Evolutionary conservation across 2,888 invertebrate genomes (phyloP), one percentile per base, ranked within the genome.

Genomic region (Drosophila antonietae): DNA sequence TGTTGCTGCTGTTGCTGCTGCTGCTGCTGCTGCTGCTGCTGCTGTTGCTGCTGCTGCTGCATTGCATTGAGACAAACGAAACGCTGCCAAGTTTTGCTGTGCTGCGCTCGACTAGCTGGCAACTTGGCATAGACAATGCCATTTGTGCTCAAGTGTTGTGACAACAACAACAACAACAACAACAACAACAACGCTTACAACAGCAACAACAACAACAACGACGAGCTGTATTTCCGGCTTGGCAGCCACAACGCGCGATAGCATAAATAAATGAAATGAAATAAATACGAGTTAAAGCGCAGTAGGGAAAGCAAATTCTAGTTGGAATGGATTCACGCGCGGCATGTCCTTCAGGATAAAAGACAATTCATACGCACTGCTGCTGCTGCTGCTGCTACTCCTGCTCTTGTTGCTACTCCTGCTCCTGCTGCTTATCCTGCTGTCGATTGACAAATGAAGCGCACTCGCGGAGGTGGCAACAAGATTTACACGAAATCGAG

Each of bases 371-470:
- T 28, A 46, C 46, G 52, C 28, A 72, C 73, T 68, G 59, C 47
- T 10, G 43, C 10, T 15, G 20, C 23, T 37, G 41, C 14, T 37
- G 47, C 47, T 57, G n/a, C 14, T 20, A 28, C 3, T 69, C 71
- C 18, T 56, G 35, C 9, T 41, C 37, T 33, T 46, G 46, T 46
- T 59, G 51, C 37, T 69, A 68, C 33, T 78, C 68, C 47, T 57
- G 18, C 14, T 20, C 39, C 3, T 69, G 75, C 18, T 56, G 44
- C 9, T 41, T 37, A 35, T 46, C 46, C 51, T 59, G 49, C 37
- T 69, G 70, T 20, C 75, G 69, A 75, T 80, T 83, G 88, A 83
- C 88, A 83, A 88, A 83, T 83, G 86, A 72, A 72, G 71, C 46
- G 57, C 46, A 63, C 53, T 20, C 69, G 55, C 56, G 60, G 57